Conservation (phyloP, 2,113 vertebrate species). For the Parus major region DNA sequence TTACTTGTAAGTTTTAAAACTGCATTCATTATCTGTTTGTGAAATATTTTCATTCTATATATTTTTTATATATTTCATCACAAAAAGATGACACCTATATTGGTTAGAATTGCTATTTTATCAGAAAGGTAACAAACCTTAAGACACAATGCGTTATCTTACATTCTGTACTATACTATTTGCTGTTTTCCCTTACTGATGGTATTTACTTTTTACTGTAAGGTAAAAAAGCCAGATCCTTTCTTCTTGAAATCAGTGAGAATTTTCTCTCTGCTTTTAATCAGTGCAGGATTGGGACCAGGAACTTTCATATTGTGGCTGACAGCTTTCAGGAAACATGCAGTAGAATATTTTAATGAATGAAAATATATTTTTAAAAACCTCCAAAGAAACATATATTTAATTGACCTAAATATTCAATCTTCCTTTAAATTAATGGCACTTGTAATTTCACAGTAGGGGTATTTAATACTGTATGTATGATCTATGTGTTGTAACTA, state of each 20-base stretch:
- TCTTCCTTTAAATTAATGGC: background rate
- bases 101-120: background rate
- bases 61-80: background rate
- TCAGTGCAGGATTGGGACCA: background rate
- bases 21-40: conserved; percentile 15
- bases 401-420: background rate
- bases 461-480: background rate
- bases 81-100: background rate
- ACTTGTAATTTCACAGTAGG: background rate
- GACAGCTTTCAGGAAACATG: background rate
- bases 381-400: background rate
- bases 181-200: background rate
- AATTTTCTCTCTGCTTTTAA: background rate
- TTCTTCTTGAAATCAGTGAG: background rate
- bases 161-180: background rate
- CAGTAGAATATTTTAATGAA: background rate
- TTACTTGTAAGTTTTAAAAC: conserved; percentile 20
- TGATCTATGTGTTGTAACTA: background rate
- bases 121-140: background rate
- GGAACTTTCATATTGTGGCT: background rate
- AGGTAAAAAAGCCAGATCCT: background rate
- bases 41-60: conserved; percentile 1
- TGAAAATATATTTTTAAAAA: background rate
- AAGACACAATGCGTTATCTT: background rate
- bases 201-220: background rate